Conservation (phyloP, 1,140 invertebrate genomes). For the Monochamus saltuarius region DNA sequence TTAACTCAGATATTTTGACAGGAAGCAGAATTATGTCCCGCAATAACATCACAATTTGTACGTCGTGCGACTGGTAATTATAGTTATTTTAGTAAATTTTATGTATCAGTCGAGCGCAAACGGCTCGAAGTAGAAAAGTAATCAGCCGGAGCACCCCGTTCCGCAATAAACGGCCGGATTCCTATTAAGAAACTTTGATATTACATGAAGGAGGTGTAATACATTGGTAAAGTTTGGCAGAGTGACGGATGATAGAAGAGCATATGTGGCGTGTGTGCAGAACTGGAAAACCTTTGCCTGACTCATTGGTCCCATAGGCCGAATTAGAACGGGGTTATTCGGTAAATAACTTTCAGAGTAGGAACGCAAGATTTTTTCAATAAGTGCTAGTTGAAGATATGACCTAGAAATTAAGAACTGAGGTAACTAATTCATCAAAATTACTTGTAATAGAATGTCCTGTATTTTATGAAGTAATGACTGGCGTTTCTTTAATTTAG, state of each 20-base stretch:
- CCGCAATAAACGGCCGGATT: slow-evolving; percentile 5
- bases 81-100: too few relatives aligned
- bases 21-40: too few relatives aligned
- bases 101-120: neutral
- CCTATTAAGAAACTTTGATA: slow-evolving; percentile 41
- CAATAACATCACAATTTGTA: too few relatives aligned
- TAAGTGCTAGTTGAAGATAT: neutral
- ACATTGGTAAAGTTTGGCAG: slow-evolving; percentile 35
- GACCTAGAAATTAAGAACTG: too few relatives aligned
- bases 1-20: too few relatives aligned
- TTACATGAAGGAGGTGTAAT: slow-evolving; percentile 31
- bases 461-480: too few relatives aligned
- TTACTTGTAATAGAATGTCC: too few relatives aligned
- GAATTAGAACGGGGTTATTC: too few relatives aligned
- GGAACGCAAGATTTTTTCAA: slow-evolving; percentile 5
- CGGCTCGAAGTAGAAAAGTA: slow-evolving; percentile 14
- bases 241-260: slow-evolving; percentile 26
- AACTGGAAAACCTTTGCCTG: neutral
- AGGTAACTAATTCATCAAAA: too few relatives aligned
- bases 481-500: too few relatives aligned
- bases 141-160: slow-evolving; percentile 14
- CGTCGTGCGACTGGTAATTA: too few relatives aligned
- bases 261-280: slow-evolving; percentile 12
- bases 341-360: neutral
- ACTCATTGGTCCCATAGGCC: too few relatives aligned